These are phyloP conservation scores for Agrypnus murinus DNA, from an alignment of 2,888 invertebrate species.

Conservation along the genomic window DNA sequence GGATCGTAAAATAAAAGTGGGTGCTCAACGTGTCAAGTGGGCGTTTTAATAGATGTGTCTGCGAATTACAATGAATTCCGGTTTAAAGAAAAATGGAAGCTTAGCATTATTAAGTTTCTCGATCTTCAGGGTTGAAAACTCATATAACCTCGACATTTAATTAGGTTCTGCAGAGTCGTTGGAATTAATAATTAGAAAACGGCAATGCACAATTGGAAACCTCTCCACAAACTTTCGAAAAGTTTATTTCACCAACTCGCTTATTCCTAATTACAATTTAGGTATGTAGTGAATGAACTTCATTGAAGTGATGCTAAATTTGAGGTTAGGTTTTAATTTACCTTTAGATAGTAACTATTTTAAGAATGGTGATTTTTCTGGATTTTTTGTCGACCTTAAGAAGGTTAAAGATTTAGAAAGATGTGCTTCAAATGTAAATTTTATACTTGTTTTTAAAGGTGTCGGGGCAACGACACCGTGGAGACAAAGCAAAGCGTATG, in stretches of 20 bases:
- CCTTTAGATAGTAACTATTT: too few relatives aligned
- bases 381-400: too few relatives aligned
- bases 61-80: constrained; percentile 21
- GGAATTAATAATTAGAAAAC: constrained; percentile 9
- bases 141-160: not conserved
- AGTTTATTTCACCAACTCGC: not conserved
- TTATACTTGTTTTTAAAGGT: too few relatives aligned
- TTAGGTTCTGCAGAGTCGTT: not conserved
- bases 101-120: not conserved
- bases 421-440: too few relatives aligned
- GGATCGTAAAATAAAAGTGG: constrained; percentile 28
- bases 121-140: not conserved
- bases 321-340: too few relatives aligned
- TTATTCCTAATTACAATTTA: too few relatives aligned
- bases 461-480: too few relatives aligned
- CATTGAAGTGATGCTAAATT: too few relatives aligned
- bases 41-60: constrained; percentile 27
- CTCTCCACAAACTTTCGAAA: not conserved
- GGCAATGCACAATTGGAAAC: not conserved
- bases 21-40: constrained; percentile 28
- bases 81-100: constrained; percentile 11
- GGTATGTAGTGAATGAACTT: too few relatives aligned
- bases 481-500: too few relatives aligned
- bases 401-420: too few relatives aligned
- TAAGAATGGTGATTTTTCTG: too few relatives aligned